Base-by-base conservation (phyloP, 2,797 vertebrate genomes). In the Enteromius radiatus region DNA sequence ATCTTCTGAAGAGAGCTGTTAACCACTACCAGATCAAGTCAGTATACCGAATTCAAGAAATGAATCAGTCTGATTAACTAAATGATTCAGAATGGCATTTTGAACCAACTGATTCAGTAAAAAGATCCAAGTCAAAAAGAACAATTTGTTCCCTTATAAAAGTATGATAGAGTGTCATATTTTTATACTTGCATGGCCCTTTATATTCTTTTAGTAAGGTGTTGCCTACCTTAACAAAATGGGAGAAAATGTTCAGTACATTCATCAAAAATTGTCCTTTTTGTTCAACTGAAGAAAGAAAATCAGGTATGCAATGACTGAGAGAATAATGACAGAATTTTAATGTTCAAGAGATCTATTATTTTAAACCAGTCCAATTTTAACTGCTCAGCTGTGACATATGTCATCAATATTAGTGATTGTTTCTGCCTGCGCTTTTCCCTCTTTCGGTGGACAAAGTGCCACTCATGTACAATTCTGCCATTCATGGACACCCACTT, bases 401-500 rank as follows among this genome's bases (percentile, higher is more conserved):
- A 7, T 41, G 45, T 59, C 33, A 47, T 82, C 56, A 69, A 65
- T 76, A 68, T 69, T 59, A 82, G 47, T 82, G 61, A 56, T 41
- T 76, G 61, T 67, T 69, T 73, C 38, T 59, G 41, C 17, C 17
- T 64, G 9, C 31, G n/a, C 38, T 61, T n/a, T 45, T 31, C 26
- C 11, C 23, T 14, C 43, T 73, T 77, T 15, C 71, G 81, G 87
- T 45, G 65, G 73, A 56, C 89, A 87, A 52, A 47, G 82, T 73
- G 45, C 26, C 74, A 59, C 65, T 63, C 41, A n/a, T 54, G 85
- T 78, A 47, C 38, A 77, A 61, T 88, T 86, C 88, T 86, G 87
- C 87, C 86, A 85, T 89, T 90, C 90, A 87, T 84, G 91, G 88
- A 91, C 91, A 91, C 91, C 90, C 92, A 93, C 92, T 92, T 86